Evolutionary conservation across 2,888 invertebrate species (phyloP), one percentile per base, ranked within the genome.

Genomic region (Agrotis puta): DNA sequence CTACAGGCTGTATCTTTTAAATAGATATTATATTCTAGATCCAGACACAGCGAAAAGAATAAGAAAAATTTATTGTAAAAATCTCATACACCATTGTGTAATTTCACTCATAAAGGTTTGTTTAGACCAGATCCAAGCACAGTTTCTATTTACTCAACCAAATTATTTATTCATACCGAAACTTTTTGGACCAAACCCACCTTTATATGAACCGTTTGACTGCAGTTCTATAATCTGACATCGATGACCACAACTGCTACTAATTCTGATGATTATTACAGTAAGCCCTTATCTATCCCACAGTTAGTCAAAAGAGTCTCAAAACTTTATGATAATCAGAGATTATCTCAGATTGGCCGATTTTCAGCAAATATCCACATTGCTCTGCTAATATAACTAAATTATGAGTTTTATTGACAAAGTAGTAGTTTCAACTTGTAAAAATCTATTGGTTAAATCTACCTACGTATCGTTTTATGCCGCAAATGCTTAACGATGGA

Each of bases 1-100:
- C 47, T 24, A 59, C 20, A 20, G 9, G 43, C 1, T 14, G 20
- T 54, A 54, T 22, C 18, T 45, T 24, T 39, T n/a, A 73, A 5
- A 51, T 70, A 27, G 24, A 27, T 6, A 65, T 33, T 18, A 16
- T 6, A 53, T 57, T 53, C 33, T 65, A 69, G 18, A 62, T 24
- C 14, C 13, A 11, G 1, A 65, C 22, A 62, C 9, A 45, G 20
- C 18, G 45, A 39, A 13, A 27, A 43, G 51, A 56, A 71, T 27
- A 50, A 22, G 24, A 69, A 50, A n/a, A 63, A 33, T 33, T 33
- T 56, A 70, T 20, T 27, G 47, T 51, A 16, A 61, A 72, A 43
- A 77, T 22, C 18, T 63, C n/a, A 61, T 72, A 72, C 71, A 71
- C 59, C 45, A 20, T 24, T 9, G 56, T 64, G 77, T 72, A 77